Percentiles rank a stretch among this genome's conserved stretches.
Evolutionary conservation across 2,113 vertebrate species (phyloP).

Genomic region (Aptenodytes patagonicus): DNA sequence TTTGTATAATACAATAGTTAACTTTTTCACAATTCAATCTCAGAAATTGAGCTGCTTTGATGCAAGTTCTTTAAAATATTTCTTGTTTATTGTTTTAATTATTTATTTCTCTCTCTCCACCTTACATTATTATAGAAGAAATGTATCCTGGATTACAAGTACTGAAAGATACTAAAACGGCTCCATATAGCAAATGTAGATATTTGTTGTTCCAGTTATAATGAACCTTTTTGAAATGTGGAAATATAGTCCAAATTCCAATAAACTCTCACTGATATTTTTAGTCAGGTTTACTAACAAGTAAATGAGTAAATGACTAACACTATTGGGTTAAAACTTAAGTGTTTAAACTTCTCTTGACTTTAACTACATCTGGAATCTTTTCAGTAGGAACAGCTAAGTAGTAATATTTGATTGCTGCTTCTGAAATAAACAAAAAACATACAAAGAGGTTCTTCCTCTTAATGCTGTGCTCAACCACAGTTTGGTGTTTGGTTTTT

Average conservation of each 20-base stretch:
- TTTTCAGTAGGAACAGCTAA: background rate
- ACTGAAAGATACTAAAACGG: background rate
- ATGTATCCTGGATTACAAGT: background rate
- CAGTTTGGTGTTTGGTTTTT: background rate
- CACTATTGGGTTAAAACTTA: background rate
- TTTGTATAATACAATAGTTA: background rate
- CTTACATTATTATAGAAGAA: background rate
- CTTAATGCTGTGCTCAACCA: background rate
- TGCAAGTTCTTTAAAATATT: background rate
- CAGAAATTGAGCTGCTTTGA: background rate
- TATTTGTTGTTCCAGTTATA: background rate
- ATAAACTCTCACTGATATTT: background rate
- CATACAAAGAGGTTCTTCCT: background rate
- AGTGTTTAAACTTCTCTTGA: background rate
- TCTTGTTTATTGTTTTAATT: background rate
- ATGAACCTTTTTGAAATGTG: background rate
- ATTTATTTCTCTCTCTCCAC: background rate
- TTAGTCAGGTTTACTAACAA: background rate
- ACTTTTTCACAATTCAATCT: background rate
- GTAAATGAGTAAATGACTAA: background rate
- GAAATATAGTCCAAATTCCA: background rate
- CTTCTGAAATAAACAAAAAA: background rate
- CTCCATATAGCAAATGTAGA: background rate
- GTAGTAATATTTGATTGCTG: background rate
- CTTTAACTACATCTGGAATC: background rate